Conservation (phyloP, 2,113 vertebrate genomes). For the Dicrurus megarhynchus region DNA sequence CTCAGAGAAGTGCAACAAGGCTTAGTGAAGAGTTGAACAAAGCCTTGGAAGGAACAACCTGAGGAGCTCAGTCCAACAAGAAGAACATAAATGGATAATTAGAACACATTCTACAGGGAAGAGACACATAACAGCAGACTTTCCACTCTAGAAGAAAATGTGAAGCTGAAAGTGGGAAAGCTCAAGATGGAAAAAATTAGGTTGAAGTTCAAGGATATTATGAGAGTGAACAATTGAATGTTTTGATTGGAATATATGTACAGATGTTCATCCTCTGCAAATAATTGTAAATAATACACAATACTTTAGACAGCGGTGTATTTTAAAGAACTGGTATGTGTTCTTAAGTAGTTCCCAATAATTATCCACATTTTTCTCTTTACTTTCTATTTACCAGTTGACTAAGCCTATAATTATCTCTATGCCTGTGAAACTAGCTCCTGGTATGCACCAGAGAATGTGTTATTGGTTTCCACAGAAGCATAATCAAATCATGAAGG, state of each 20-base stretch:
- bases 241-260: background rate
- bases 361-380: background rate
- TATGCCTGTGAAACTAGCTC: background rate
- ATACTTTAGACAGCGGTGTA: background rate
- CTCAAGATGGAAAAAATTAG: background rate
- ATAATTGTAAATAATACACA: background rate
- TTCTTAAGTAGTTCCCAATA: background rate
- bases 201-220: background rate
- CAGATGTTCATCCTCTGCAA: background rate
- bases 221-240: background rate
- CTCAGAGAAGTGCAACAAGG: background rate
- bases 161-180: background rate
- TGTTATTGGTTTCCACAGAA: background rate
- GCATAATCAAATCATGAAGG: background rate
- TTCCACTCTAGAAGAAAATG: background rate
- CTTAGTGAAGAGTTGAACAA: background rate
- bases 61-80: background rate
- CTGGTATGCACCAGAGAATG: background rate
- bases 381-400: constrained; percentile 5
- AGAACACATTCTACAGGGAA: background rate
- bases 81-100: background rate
- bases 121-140: background rate
- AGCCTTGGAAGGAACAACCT: background rate
- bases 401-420: constrained; percentile 1
- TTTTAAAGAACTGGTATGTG: background rate